phyloP scores from a whole-genome alignment of 2,113 vertebrate species.

The Orthonyx spaldingii region DNA sequence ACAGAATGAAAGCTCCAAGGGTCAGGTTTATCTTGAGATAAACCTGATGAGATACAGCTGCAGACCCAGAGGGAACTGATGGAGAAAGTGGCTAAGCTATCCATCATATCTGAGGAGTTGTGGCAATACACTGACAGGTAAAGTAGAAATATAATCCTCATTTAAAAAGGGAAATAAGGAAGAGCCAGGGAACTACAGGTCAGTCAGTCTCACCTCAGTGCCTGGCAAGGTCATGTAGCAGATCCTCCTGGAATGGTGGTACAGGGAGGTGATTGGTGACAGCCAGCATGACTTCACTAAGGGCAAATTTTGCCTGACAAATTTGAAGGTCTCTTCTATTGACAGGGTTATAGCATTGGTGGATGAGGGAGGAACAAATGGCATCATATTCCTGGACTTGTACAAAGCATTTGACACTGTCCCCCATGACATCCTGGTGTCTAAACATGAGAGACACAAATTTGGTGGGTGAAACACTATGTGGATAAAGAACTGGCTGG shows the following conservation, averaged over 20 bases:
- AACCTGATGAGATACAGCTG: not conserved
- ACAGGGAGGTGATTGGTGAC: not conserved
- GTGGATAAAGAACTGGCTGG: not conserved
- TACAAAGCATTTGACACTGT: not conserved
- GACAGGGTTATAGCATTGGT: not conserved
- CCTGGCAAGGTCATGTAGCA: not conserved
- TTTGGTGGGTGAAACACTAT: not conserved
- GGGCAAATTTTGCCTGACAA: not conserved
- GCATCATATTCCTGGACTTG: not conserved
- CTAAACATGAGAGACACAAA: not conserved
- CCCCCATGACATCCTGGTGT: fast-evolving
- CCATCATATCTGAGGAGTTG: not conserved
- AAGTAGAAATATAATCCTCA: not conserved
- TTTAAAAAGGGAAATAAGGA: not conserved
- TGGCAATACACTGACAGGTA: not conserved
- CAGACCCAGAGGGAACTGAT: not conserved
- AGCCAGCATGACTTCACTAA: not conserved
- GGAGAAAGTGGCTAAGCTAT: no score
- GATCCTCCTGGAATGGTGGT: not conserved
- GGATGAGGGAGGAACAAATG: not conserved
- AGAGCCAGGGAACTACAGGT: not conserved
- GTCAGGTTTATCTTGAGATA: not conserved
- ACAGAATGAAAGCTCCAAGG: not conserved
- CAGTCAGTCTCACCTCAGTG: not conserved
- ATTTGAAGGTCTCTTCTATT: not conserved